A percentile compares a stretch with the other conserved stretches of the same genome.
phyloP scores from a whole-genome alignment of 1,140 invertebrate species.

The Diabrotica virgifera region DNA sequence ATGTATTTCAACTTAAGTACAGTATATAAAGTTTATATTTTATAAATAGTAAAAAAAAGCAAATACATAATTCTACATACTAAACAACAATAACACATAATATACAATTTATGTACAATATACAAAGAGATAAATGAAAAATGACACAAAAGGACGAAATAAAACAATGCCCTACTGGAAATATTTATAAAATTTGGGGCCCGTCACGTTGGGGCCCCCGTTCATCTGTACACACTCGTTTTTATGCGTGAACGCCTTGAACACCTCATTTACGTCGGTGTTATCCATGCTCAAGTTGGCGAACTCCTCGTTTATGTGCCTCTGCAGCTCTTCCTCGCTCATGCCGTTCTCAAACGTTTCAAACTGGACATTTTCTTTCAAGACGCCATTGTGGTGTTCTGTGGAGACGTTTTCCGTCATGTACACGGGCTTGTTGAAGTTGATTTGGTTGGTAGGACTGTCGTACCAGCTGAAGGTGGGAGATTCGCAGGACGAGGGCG shows the following conservation, averaged over 20 bases:
- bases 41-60: conserved; percentile 19
- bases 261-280: conserved; percentile 26
- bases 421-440: conserved; percentile 42
- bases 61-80: conserved; percentile 18
- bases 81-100: conserved; percentile 23
- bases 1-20: conserved; percentile 20
- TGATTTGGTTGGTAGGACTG: conserved; percentile 41
- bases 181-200: conserved; percentile 39
- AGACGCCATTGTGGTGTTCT: conserved; percentile 10
- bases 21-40: conserved; percentile 15
- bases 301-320: conserved; percentile 42
- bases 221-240: conserved; percentile 17
- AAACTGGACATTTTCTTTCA: conserved; percentile 13
- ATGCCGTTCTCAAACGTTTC: conserved; percentile 7
- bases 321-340: conserved; percentile 34
- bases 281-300: conserved; percentile 34
- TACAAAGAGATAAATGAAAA: conserved; percentile 17
- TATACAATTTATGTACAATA: conserved; percentile 28
- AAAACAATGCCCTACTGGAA: conserved; percentile 28
- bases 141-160: not conserved
- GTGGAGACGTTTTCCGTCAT: conserved; percentile 28
- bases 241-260: conserved; percentile 28
- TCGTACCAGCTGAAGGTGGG: conserved; percentile 40
- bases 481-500: conserved; percentile 35
- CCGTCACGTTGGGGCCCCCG: conserved; percentile 23